Evolutionary conservation across 2,888 invertebrate species (phyloP).

Genomic region (Griposia aprilina): DNA sequence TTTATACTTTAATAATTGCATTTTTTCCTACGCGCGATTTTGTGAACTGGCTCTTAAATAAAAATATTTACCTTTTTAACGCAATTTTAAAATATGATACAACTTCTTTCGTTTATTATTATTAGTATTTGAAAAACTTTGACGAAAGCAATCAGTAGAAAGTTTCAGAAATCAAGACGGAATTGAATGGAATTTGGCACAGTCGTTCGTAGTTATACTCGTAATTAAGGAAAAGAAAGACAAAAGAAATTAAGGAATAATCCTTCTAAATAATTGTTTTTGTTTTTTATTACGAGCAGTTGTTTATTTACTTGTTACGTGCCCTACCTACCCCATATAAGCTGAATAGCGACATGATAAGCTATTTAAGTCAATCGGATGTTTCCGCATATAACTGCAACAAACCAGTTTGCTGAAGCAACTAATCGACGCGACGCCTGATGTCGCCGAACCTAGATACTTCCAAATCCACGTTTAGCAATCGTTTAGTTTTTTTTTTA

Average conservation of each 20-base stretch:
- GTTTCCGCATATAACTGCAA: too few species aligned
- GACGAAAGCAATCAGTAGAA: not conserved
- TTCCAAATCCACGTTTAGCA: too few species aligned
- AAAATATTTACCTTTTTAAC: not conserved
- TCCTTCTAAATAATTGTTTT: conserved; percentile 24
- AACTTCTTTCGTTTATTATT: not conserved
- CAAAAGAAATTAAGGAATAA: conserved; percentile 29
- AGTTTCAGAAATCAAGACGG: not conserved
- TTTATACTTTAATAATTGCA: too few species aligned
- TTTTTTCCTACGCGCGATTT: too few species aligned
- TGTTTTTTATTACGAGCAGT: conserved; percentile 5
- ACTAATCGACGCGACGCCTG: too few species aligned
- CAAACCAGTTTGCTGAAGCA: too few species aligned
- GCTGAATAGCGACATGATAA: too few species aligned
- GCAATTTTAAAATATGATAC: not conserved
- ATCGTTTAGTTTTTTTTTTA: too few species aligned
- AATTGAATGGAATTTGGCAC: conserved; percentile 1
- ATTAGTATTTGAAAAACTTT: conserved; percentile 1
- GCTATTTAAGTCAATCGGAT: too few species aligned
- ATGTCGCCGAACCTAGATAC: too few species aligned
- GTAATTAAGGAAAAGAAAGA: conserved; percentile 15
- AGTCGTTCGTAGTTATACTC: not conserved
- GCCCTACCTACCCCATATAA: too few species aligned
- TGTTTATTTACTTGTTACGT: too few species aligned
- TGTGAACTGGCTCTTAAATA: not conserved